A percentile compares a stretch with the other conserved stretches of the same genome.
phyloP scores from a whole-genome alignment of 2,113 vertebrate species.

The Lutjanus erythropterus region DNA sequence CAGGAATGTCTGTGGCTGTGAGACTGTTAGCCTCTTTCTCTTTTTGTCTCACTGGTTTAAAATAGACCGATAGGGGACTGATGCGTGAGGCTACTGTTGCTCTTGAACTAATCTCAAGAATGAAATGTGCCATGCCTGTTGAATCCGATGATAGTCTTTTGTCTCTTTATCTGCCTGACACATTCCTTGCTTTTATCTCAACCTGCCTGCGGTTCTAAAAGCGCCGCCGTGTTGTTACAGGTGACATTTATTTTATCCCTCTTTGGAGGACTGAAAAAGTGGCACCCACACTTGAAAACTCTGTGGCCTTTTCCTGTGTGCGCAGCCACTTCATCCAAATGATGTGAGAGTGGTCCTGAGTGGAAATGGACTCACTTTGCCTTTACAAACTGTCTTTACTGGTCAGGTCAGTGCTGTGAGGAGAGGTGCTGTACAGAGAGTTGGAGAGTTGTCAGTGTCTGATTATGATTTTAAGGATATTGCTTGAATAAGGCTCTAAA shows the following conservation, averaged over 20 bases:
- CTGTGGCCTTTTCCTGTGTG: not conserved
- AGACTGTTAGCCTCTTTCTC: conserved; percentile 49
- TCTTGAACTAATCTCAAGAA: conserved; percentile 61
- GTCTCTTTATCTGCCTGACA: conserved; percentile 3
- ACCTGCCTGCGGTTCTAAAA: conserved; percentile 11
- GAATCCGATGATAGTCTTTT: conserved; percentile 2
- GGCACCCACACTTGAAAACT: conserved; percentile 26
- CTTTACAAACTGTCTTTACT: conserved; percentile 58
- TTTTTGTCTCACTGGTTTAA: conserved; percentile 53
- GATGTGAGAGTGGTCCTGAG: conserved; percentile 17
- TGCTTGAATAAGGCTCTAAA: conserved; percentile 64
- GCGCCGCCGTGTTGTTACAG: conserved; percentile 27
- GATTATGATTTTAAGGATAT: conserved; percentile 30
- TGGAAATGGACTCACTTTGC: conserved; percentile 28
- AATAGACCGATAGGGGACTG: conserved; percentile 49
- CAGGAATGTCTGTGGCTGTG: conserved; percentile 67
- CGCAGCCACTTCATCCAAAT: conserved; percentile 25
- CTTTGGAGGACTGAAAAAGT: conserved; percentile 2
- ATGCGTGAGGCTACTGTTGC: conserved; percentile 37
- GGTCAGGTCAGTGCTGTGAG: conserved; percentile 45
- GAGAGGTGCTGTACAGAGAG: conserved; percentile 26
- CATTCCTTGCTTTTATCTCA: conserved; percentile 25
- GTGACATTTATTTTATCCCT: conserved; percentile 18
- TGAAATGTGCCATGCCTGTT: conserved; percentile 45
- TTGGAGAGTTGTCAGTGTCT: conserved; percentile 37